Percentiles rank a stretch among this genome's conserved stretches.
Evolutionary conservation across 2,113 vertebrate genomes (phyloP).

Genomic region (Chiloscyllium plagiosum): DNA sequence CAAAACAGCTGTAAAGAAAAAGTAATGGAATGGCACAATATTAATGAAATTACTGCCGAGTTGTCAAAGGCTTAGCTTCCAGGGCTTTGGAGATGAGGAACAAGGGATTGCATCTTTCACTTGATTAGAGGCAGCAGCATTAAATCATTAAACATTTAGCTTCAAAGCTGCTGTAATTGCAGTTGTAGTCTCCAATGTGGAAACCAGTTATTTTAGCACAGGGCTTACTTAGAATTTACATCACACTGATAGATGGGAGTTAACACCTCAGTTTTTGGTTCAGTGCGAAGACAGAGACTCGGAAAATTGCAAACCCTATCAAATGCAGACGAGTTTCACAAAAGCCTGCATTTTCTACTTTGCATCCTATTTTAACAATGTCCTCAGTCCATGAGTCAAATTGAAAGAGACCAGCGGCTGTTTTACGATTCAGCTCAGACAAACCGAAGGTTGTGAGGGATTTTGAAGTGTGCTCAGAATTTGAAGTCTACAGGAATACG

Average conservation of each 20-base stretch:
- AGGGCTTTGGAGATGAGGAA: not conserved
- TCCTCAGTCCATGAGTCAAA: not conserved
- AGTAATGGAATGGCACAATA: not conserved
- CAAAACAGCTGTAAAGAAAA: not conserved
- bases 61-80: not conserved
- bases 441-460: not conserved
- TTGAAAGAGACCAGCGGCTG: not conserved
- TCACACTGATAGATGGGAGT: not conserved
- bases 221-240: not conserved
- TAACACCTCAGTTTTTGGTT: not conserved
- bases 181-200: not conserved
- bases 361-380: not conserved
- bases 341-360: not conserved
- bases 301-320: not conserved
- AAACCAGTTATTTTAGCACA: not conserved
- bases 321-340: not conserved
- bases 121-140: not conserved
- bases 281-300: not conserved
- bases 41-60: not conserved
- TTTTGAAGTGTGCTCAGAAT: not conserved
- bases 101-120: not conserved
- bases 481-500: not conserved
- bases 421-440: not conserved
- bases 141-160: not conserved
- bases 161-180: not conserved